Conservation (phyloP, 2,888 invertebrate genomes). For the Octodonta nipae region DNA sequence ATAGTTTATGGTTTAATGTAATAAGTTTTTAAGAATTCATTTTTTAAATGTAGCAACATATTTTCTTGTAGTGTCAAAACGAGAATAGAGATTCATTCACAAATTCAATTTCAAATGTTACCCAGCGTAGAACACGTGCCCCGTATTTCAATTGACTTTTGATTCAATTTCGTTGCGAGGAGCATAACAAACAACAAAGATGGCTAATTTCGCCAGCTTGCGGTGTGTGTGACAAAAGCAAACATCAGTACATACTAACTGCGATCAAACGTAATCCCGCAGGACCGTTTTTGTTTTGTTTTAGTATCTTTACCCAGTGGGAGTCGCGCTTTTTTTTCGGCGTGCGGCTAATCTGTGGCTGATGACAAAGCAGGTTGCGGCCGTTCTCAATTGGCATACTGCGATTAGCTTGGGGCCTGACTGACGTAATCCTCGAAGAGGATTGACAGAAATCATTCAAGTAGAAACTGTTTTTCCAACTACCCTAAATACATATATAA, state of each 20-base stretch:
- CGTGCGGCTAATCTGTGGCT: conserved; percentile 19
- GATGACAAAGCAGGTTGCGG: conserved; percentile 21
- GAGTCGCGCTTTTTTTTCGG: conserved; percentile 4
- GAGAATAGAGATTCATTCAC: too few species aligned
- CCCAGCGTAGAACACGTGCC: conserved; percentile 14
- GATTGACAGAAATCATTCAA: conserved; percentile 25
- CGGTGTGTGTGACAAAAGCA: conserved; percentile 17
- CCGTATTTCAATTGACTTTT: conserved; percentile 25
- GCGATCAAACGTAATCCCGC: conserved; percentile 20
- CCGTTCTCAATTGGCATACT: conserved; percentile 18
- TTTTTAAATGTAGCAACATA: too few species aligned
- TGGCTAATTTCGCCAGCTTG: conserved; percentile 23
- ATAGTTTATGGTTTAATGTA: too few species aligned
- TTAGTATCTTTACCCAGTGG: conserved; percentile 15
- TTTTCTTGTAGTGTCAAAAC: too few species aligned
- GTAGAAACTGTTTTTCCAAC: too few species aligned
- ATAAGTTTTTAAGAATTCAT: too few species aligned
- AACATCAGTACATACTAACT: neutral
- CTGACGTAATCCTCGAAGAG: conserved; percentile 22
- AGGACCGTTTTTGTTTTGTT: conserved; percentile 19
- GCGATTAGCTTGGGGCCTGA: conserved; percentile 19
- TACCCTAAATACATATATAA: too few species aligned
- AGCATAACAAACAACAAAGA: conserved; percentile 22
- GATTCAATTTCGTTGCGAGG: conserved; percentile 23
- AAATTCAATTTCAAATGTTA: conserved; percentile 18